Conservation (phyloP, 2,113 vertebrate genomes). For the Aegithalos caudatus region DNA sequence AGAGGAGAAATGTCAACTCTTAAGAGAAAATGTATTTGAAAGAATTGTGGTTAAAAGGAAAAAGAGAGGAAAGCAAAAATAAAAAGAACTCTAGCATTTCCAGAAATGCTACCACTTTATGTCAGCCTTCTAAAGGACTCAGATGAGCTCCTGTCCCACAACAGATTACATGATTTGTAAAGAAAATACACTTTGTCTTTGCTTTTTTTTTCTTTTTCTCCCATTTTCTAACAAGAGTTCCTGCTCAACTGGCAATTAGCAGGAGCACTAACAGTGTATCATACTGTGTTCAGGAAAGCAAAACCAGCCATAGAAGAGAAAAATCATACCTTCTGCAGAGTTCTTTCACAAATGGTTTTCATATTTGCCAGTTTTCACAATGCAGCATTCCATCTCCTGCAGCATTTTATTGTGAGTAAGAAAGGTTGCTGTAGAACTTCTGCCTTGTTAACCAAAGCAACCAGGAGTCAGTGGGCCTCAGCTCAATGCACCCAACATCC, state of each 20-base stretch:
- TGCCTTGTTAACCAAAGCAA: fast-evolving
- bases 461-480: neutral
- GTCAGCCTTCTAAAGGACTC: neutral
- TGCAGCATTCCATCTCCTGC: neutral
- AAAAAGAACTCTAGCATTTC: neutral
- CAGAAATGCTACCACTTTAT: neutral
- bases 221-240: neutral
- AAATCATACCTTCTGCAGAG: neutral
- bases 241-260: neutral
- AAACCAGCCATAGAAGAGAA: neutral
- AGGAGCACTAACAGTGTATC: neutral
- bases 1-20: neutral
- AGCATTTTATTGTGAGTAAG: neutral
- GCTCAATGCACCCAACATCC: neutral
- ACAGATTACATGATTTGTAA: neutral
- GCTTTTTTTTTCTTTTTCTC: neutral
- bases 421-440: neutral
- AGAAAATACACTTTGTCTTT: neutral
- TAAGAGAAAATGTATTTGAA: neutral
- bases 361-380: neutral
- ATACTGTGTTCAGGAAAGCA: neutral
- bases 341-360: neutral
- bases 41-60: neutral
- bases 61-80: neutral
- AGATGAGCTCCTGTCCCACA: neutral